These are phyloP conservation scores for Orcinus orca DNA, from an alignment of 2,113 vertebrate genomes.

Conservation along the genomic window DNA sequence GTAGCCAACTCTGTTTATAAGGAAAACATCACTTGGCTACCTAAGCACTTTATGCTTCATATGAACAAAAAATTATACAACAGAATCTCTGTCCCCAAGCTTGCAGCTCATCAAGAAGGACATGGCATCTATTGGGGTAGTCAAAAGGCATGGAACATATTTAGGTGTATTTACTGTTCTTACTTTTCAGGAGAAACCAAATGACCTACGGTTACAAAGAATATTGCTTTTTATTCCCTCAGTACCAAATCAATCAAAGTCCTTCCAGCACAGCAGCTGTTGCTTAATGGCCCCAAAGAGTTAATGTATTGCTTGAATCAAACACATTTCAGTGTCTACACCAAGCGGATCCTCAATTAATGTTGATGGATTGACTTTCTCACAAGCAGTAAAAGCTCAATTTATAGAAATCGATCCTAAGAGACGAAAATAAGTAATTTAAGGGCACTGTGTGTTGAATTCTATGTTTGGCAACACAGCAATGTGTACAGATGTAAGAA, in stretches of 20 bases:
- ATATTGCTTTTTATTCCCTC: neutral
- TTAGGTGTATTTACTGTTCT: neutral
- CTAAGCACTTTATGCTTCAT: neutral
- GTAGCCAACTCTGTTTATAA: neutral
- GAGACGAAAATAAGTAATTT: slow-evolving; percentile 48
- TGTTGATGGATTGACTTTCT: slow-evolving; percentile 44
- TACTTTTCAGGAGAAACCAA: neutral
- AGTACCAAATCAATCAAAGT: neutral
- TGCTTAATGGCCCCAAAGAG: slow-evolving; percentile 14
- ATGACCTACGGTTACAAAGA: neutral
- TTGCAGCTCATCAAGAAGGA: neutral
- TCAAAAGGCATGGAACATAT: neutral
- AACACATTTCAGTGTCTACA: neutral
- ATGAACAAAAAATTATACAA: neutral
- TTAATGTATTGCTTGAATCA: neutral
- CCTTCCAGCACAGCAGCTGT: neutral
- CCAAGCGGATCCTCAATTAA: slow-evolving; percentile 25
- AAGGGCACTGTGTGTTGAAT: neutral
- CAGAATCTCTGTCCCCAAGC: neutral
- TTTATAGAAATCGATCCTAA: neutral
- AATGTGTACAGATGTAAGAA: neutral
- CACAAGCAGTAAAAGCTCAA: slow-evolving; percentile 8
- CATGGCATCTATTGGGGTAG: neutral
- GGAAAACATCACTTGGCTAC: neutral
- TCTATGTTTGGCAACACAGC: neutral